Evolutionary conservation across 2,113 vertebrate genomes (phyloP).

Genomic region (Ptychochromis oligacanthus): DNA sequence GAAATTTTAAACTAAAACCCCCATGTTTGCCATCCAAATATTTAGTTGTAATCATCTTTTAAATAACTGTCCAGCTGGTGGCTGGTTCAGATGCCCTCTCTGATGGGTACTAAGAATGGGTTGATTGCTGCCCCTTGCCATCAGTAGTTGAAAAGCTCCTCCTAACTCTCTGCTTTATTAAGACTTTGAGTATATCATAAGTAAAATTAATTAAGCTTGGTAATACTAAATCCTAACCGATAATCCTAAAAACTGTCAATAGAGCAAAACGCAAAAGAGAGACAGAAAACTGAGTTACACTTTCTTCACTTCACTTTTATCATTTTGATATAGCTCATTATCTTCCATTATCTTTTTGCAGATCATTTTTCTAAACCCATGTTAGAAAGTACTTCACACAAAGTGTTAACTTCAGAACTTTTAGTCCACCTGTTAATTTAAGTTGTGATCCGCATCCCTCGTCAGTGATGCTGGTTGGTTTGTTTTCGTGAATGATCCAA

Average conservation of each 20-base stretch:
- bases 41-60: not conserved
- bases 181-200: not conserved
- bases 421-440: not conserved
- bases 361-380: not conserved
- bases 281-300: not conserved
- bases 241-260: not conserved
- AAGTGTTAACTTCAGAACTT: not conserved
- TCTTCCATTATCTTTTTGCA: not conserved
- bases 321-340: not conserved
- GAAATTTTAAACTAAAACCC: not conserved
- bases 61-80: not conserved
- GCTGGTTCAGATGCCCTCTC: not conserved
- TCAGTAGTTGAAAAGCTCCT: not conserved
- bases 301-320: not conserved
- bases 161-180: not conserved
- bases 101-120: not conserved
- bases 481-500: not conserved
- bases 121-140: not conserved
- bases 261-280: not conserved
- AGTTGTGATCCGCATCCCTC: not conserved
- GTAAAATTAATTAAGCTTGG: not conserved
- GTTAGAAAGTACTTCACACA: not conserved
- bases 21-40: fast-evolving
- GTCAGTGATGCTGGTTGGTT: not conserved
- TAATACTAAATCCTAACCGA: not conserved